Evolutionary conservation across 2,113 vertebrate genomes (phyloP).

Genomic region (Gnathonemus longibarbis): DNA sequence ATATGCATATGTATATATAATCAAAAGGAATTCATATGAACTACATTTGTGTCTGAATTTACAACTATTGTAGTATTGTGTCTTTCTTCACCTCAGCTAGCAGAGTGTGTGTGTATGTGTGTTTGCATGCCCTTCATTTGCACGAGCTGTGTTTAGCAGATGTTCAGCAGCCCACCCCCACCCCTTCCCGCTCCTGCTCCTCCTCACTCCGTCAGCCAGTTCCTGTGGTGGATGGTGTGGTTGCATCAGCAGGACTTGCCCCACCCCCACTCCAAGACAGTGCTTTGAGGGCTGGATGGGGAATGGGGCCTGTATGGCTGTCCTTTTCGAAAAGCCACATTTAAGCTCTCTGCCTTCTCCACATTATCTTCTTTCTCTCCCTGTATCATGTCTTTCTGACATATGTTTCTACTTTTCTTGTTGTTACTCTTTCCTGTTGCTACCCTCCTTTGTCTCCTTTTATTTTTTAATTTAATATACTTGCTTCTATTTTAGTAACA

Average conservation of each 20-base stretch:
- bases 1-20: no score
- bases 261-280: background rate
- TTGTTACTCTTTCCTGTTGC: background rate
- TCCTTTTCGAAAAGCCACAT: background rate
- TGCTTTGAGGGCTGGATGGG: background rate
- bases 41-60: background rate
- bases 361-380: background rate
- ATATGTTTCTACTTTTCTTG: constrained; percentile 2
- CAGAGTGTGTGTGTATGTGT: background rate
- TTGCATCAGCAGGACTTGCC: constrained; percentile 39
- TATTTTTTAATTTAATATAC: background rate
- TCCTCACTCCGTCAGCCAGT: constrained; percentile 18
- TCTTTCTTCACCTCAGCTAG: background rate
- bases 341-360: background rate
- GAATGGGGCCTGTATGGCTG: background rate
- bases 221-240: constrained; percentile 31
- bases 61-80: background rate
- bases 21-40: background rate
- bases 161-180: background rate
- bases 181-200: background rate
- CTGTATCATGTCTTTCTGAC: background rate
- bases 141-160: constrained; percentile 1
- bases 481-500: background rate
- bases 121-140: background rate
- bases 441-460: background rate